Base-by-base conservation (phyloP, 2,113 vertebrate genomes). In the Alligator mississippiensis region DNA sequence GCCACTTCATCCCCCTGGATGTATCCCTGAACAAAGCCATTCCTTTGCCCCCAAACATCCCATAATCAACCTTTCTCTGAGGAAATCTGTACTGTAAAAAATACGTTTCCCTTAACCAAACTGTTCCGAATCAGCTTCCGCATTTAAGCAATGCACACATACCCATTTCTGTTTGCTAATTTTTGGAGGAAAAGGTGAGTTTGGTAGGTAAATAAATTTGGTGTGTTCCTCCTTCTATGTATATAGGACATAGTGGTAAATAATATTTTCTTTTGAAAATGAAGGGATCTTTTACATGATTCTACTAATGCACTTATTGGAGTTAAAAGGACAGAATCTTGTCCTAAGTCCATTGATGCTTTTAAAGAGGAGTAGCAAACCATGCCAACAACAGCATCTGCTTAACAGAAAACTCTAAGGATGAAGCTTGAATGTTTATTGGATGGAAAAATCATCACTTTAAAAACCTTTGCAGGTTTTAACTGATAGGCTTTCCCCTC, bases 401-500 rank as follows among this genome's bases (percentile, higher is more conserved):
- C 95, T 88, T 91, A 95, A 95, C 38, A 95, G 62, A 93, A 96
- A 94, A 62, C 59, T 92, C 79, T 95, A 87, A 9, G 87, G 38
- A 47, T 94, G 83, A 95, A 97, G 83, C 72, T 91, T 64, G 75
- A 80, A 63, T 95, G 88, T 95, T 91, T 95, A 93, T 74, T 96
- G 89, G 87, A 90, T 74, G 55, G 61, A 80, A 94, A 93, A 96
- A 92, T 63, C 87, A 93, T 89, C 17, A 85, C 90, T 95, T 90
- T 87, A 78, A 95, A 96, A 95, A 90, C 84, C 92, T 85, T 93
- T 90, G 87, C 84, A 95, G 94, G 76, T 97, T 96, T 95, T 96
- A 94, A 92, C 91, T 47, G 68, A 61, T 47, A 87, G 70, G 6
- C 90, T 79, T 93, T 93, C 75, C 85, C 27, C 63, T 62, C 24